Evolutionary conservation across 2,888 invertebrate species (phyloP).

Genomic region (Cephalotes varians): DNA sequence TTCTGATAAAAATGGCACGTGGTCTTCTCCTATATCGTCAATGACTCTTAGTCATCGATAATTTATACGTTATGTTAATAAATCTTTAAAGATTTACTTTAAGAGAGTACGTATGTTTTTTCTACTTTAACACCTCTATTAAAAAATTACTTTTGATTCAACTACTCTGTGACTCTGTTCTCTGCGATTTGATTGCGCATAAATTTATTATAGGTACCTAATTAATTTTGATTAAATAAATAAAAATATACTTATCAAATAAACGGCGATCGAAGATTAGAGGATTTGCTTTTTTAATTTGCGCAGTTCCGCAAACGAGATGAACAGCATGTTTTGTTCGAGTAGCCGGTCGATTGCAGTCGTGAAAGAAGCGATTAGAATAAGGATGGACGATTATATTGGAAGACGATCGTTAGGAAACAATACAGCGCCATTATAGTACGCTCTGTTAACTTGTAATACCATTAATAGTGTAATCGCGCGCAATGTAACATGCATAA

Average conservation of each 20-base stretch:
- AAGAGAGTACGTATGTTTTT: background rate
- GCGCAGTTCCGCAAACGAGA: background rate
- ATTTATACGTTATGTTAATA: background rate
- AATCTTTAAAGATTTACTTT: background rate
- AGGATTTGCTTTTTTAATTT: constrained; percentile 3
- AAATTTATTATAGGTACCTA: background rate
- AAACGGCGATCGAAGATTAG: constrained; percentile 7
- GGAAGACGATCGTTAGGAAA: background rate
- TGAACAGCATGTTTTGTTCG: background rate
- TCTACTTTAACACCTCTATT: background rate
- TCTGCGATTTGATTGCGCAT: background rate
- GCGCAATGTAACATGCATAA: constrained; percentile 52
- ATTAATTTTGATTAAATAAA: background rate
- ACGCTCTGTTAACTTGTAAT: constrained; percentile 24
- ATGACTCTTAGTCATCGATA: constrained; percentile 35
- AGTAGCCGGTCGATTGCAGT: background rate
- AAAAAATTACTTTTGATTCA: background rate
- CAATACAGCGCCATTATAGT: constrained; percentile 16
- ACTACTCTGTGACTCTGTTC: background rate
- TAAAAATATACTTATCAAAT: background rate
- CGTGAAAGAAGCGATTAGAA: background rate
- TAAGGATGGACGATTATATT: background rate
- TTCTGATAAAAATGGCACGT: constrained; percentile 61
- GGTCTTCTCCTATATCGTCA: constrained; percentile 12
- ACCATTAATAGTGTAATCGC: constrained; percentile 38